Conservation (phyloP, 1,140 invertebrate genomes). For the Drosophila parvula region DNA sequence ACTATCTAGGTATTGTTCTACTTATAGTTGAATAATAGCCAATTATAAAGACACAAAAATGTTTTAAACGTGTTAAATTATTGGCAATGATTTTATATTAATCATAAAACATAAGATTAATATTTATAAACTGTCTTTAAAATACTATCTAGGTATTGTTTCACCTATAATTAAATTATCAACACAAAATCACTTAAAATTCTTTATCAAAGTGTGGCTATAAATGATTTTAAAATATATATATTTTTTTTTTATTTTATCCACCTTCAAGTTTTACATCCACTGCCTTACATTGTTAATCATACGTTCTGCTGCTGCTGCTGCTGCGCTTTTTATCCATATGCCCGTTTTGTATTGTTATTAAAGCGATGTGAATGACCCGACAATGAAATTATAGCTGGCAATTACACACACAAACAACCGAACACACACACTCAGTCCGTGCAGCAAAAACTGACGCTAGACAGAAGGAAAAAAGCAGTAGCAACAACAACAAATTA, state of each 20-base stretch:
- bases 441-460: slow-evolving; percentile 1
- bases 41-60: too few relatives aligned
- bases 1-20: too few relatives aligned
- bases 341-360: slow-evolving; percentile 14
- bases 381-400: slow-evolving; percentile 49
- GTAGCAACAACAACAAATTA: slow-evolving; percentile 9
- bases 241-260: accelerated
- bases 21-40: too few relatives aligned
- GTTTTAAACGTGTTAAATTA: background rate
- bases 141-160: too few relatives aligned
- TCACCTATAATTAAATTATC: too few relatives aligned
- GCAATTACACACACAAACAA: slow-evolving; percentile 15
- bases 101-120: background rate
- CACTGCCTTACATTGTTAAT: background rate
- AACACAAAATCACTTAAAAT: background rate
- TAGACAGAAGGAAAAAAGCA: slow-evolving; percentile 19
- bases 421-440: background rate
- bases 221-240: background rate
- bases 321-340: slow-evolving; percentile 4
- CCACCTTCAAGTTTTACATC: background rate
- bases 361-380: slow-evolving; percentile 47
- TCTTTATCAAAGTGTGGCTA: background rate
- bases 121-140: background rate
- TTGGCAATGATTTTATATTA: background rate
- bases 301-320: slow-evolving; percentile 22